These are phyloP conservation scores for Mola mola DNA, from an alignment of 2,113 vertebrate species.

Conservation along the genomic window DNA sequence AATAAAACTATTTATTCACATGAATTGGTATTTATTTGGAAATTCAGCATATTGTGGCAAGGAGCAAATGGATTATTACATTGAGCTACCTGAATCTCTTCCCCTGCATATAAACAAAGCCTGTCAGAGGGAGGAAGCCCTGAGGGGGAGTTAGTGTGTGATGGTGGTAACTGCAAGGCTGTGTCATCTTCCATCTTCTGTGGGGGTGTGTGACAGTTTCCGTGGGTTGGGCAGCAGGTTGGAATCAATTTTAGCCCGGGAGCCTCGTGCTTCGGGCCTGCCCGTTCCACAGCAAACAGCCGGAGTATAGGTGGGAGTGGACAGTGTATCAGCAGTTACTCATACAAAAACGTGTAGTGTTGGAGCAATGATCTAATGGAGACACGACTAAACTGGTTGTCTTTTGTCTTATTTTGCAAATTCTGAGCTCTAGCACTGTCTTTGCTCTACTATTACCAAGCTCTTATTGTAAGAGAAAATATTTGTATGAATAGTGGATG, in stretches of 20 bases:
- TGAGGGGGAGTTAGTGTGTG: constrained; percentile 32
- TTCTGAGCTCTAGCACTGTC: too few species aligned
- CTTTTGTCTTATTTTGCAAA: constrained; percentile 5
- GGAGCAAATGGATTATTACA: too few species aligned
- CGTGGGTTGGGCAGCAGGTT: constrained; percentile 24
- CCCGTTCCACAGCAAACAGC: constrained; percentile 41
- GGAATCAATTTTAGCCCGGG: constrained; percentile 55
- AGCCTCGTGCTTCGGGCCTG: constrained; percentile 48
- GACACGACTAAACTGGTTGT: constrained; percentile 14
- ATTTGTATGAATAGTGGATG: too few species aligned
- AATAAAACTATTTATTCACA: background rate
- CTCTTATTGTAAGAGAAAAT: too few species aligned
- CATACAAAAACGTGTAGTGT: constrained; percentile 46
- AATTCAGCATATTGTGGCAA: too few species aligned
- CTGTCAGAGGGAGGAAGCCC: constrained; percentile 1
- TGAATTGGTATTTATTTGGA: background rate
- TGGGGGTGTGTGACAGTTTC: constrained; percentile 42
- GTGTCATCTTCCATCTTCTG: too few species aligned
- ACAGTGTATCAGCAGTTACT: constrained; percentile 57
- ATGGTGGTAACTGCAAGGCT: background rate
- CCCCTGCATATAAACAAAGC: constrained; percentile 26
- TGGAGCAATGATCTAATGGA: constrained; percentile 37
- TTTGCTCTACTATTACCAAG: too few species aligned
- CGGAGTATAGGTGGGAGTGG: constrained; percentile 43
- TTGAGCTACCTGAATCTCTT: background rate